Evolutionary conservation across 2,113 vertebrate genomes (phyloP), one percentile per base, ranked within the genome.

Genomic region (Peromyscus maniculatus): DNA sequence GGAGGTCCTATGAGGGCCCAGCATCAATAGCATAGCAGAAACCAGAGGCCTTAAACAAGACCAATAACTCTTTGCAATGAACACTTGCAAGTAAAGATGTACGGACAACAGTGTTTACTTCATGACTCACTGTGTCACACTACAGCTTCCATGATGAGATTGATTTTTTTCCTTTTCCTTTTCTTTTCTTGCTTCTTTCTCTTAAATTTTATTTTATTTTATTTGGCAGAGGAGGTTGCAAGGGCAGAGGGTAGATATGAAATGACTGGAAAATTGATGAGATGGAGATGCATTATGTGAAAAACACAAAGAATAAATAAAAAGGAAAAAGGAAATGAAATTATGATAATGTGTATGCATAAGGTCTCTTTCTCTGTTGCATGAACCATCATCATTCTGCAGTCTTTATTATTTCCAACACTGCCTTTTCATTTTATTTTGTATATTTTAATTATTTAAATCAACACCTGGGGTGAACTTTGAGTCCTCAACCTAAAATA

Each of bases 381-480:
- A 13, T 57, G 3, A 90, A 67, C 57, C 2, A 90, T 4, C 1
- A 28, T 74, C 1, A 28, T 74, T 46, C 11, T 59, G 0, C 9
- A 28, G 33, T 84, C 17, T 80, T 96, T 89, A 26, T 9, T 77
- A 62, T 89, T 31, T n/a, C 28, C 46, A 74, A 26, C 7, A 74
- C 6, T 72, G 33, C 9, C 28, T 64, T 43, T 64, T 16, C 7
- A 16, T 46, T 66, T 64, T 24, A 78, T 89, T 72, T 39, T 57
- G 3, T 22, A 71, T 46, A 31, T 89, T 96, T 93, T 75, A 82
- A 26, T 46, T 88, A 67, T 49, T 91, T 62, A 94, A 97, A 95
- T 16, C 3, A 69, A 57, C 57, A 2, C 3, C 19, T 80, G 91
- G 22, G 39, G 2, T 7, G 16, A 71, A 71, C 19, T 89, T 78